Percentiles rank a stretch among this genome's conserved stretches.
phyloP scores from a whole-genome alignment of 2,113 vertebrate genomes.

The Entelurus aequoreus region DNA sequence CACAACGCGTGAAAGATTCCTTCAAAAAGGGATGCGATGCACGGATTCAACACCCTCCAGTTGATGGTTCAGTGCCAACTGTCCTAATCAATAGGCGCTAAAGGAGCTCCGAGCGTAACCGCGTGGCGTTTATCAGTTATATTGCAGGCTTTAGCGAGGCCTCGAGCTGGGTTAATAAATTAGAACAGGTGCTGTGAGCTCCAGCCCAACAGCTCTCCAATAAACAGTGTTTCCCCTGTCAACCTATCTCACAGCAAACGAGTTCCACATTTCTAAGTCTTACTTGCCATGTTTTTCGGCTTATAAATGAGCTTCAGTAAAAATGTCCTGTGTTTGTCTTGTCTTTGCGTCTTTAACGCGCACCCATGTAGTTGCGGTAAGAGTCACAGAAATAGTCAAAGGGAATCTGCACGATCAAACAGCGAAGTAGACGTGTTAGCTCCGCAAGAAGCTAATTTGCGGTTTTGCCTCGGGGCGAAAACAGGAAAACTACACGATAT shows the following conservation, averaged over 20 bases:
- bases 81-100: conserved; percentile 58
- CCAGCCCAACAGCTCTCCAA: conserved; percentile 56
- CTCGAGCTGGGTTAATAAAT: conserved; percentile 56
- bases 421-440: neutral
- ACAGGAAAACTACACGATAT: neutral
- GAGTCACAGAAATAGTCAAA: no score
- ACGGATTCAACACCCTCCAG: conserved; percentile 19
- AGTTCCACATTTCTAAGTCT: conserved; percentile 28
- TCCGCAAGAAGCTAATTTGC: neutral
- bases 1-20: conserved; percentile 26
- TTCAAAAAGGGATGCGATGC: conserved; percentile 24
- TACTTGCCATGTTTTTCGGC: neutral
- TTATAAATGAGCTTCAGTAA: neutral
- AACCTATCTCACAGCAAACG: conserved; percentile 46
- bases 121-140: conserved; percentile 68
- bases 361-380: neutral
- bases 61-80: conserved; percentile 50
- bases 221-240: conserved; percentile 59
- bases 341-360: neutral
- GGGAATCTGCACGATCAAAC: neutral
- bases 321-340: no score
- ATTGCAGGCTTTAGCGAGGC: conserved; percentile 58
- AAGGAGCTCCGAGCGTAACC: conserved; percentile 53
- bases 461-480: neutral
- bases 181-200: conserved; percentile 47